phyloP scores from a whole-genome alignment of 2,113 vertebrate species.

The Chionomys nivalis region DNA sequence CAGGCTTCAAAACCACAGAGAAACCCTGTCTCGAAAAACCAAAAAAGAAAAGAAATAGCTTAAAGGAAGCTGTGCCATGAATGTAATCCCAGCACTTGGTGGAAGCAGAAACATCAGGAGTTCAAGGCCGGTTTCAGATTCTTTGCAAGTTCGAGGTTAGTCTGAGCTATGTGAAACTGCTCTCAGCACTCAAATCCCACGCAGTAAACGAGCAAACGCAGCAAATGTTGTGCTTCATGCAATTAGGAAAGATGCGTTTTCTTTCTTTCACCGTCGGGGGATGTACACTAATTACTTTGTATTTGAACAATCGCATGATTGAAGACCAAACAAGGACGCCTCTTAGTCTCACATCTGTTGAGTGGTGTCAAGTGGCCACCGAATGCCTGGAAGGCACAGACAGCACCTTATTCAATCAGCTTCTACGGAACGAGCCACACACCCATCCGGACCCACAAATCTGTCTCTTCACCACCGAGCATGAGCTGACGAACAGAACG shows the following conservation, averaged over 20 bases:
- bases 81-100: background rate
- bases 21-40: background rate
- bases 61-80: background rate
- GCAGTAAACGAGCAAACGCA: background rate
- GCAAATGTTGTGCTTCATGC: background rate
- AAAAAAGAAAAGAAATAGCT: background rate
- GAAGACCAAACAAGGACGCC: slow-evolving; percentile 50
- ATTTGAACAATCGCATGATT: slow-evolving; percentile 56
- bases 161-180: background rate
- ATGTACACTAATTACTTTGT: slow-evolving; percentile 37
- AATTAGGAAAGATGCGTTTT: background rate
- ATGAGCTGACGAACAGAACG: slow-evolving; percentile 76
- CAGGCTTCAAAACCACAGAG: no score
- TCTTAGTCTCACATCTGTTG: slow-evolving; percentile 40
- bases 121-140: background rate
- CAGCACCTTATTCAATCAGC: slow-evolving; percentile 29
- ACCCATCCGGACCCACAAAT: slow-evolving; percentile 55
- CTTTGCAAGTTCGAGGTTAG: background rate
- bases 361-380: slow-evolving; percentile 59
- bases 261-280: background rate
- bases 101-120: background rate
- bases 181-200: background rate
- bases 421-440: slow-evolving; percentile 68
- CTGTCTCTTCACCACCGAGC: slow-evolving; percentile 63
- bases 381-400: slow-evolving; percentile 19